Evolutionary conservation across 2,113 vertebrate genomes (phyloP).

Genomic region (Coregonus clupeaformis): DNA sequence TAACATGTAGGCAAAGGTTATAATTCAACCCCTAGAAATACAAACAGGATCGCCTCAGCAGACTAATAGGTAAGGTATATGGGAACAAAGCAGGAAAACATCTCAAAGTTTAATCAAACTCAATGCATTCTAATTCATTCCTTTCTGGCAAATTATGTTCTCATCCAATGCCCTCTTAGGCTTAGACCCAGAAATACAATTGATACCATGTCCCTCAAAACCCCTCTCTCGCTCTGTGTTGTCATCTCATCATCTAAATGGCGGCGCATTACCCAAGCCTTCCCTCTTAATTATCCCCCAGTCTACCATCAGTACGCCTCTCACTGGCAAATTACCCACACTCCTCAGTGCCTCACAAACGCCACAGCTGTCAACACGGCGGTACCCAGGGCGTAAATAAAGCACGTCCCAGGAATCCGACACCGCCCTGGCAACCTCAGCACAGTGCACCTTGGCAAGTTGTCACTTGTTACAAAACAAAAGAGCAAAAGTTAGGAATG

Average conservation of each 20-base stretch:
- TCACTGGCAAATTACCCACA: conserved; percentile 36
- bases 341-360: conserved; percentile 38
- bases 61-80: conserved; percentile 18
- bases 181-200: conserved; percentile 26
- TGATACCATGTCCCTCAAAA: conserved; percentile 7
- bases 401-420: conserved; percentile 53
- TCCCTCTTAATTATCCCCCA: conserved; percentile 40
- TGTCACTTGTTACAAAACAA: conserved; percentile 68
- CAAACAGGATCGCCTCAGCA: conserved; percentile 28
- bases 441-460: conserved; percentile 51
- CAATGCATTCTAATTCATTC: conserved; percentile 24
- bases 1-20: conserved; percentile 7
- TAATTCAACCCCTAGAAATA: conserved; percentile 32
- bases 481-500: conserved; percentile 58
- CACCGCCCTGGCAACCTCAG: conserved; percentile 51
- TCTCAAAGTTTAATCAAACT: conserved; percentile 24
- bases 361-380: conserved; percentile 55
- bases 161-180: background rate
- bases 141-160: conserved; percentile 22
- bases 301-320: conserved; percentile 35
- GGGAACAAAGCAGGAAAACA: background rate
- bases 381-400: conserved; percentile 56
- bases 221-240: conserved; percentile 14
- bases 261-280: conserved; percentile 16
- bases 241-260: conserved; percentile 1